Evolutionary conservation across 2,888 invertebrate genomes (phyloP).

Genomic region (Agonum fuliginosum): DNA sequence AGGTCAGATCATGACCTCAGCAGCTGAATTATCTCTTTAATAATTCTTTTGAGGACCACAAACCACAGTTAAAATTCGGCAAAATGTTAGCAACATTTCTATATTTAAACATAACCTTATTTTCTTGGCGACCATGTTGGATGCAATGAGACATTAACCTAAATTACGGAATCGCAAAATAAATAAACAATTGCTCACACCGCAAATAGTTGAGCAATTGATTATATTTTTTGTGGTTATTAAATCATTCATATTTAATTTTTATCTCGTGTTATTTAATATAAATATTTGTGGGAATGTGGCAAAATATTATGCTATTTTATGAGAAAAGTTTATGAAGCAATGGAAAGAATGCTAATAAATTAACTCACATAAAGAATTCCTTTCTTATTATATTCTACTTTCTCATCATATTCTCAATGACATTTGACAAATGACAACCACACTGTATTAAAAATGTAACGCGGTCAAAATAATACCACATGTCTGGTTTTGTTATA

Average conservation of each 20-base stretch:
- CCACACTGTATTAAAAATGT: slow-evolving; percentile 30
- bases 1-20: slow-evolving; percentile 48
- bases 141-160: slow-evolving; percentile 24
- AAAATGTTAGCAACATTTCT: slow-evolving; percentile 14
- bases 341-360: slow-evolving; percentile 20
- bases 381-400: slow-evolving; percentile 11
- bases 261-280: too few species aligned
- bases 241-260: neutral
- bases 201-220: slow-evolving; percentile 13
- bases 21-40: slow-evolving; percentile 19
- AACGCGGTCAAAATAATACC: slow-evolving; percentile 29
- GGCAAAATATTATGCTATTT: too few species aligned
- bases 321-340: neutral
- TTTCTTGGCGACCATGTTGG: slow-evolving; percentile 2
- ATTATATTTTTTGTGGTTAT: slow-evolving; percentile 13
- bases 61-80: slow-evolving; percentile 25
- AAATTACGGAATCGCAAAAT: slow-evolving; percentile 24
- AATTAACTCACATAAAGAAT: slow-evolving; percentile 6
- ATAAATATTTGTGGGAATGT: too few species aligned
- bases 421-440: slow-evolving; percentile 31
- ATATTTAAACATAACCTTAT: slow-evolving; percentile 14
- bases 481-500: slow-evolving; percentile 1
- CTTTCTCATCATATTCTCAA: slow-evolving; percentile 26
- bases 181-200: slow-evolving; percentile 28
- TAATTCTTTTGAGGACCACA: slow-evolving; percentile 21